Conservation (phyloP, 2,888 invertebrate species). For the Nasonovia ribisnigri region DNA sequence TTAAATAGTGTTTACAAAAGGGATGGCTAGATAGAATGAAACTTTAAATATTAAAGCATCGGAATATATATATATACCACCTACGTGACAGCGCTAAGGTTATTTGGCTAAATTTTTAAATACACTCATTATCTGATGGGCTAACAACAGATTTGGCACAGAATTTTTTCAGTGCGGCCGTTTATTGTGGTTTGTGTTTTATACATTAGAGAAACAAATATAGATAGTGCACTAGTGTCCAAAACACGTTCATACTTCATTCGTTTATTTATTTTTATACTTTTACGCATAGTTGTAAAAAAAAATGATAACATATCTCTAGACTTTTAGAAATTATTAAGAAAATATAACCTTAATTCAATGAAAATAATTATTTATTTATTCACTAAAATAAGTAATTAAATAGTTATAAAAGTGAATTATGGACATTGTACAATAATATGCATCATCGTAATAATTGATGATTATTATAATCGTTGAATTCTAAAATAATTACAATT, state of each 20-base stretch:
- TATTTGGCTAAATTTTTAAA: slow-evolving; percentile 42
- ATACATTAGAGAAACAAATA: neutral
- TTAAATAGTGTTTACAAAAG: neutral
- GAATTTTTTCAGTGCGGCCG: neutral
- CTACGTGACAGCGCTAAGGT: neutral
- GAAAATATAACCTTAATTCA: neutral
- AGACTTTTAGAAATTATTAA: neutral
- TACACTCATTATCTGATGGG: slow-evolving; percentile 52
- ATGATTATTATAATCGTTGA: neutral
- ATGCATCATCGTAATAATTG: no score
- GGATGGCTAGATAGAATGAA: neutral
- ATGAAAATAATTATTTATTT: neutral
- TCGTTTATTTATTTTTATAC: neutral
- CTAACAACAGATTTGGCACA: slow-evolving; percentile 50
- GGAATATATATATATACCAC: neutral
- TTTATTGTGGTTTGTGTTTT: neutral
- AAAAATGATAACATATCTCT: neutral
- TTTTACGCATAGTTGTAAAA: neutral
- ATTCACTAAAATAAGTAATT: neutral
- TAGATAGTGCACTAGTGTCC: neutral
- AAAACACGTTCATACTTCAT: neutral
- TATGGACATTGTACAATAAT: no score
- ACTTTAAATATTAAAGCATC: slow-evolving; percentile 1
- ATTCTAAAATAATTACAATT: neutral
- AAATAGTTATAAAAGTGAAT: no score